Evolutionary conservation across 2,797 vertebrate species (phyloP).

Genomic region (Rhinophrynus dorsalis): DNA sequence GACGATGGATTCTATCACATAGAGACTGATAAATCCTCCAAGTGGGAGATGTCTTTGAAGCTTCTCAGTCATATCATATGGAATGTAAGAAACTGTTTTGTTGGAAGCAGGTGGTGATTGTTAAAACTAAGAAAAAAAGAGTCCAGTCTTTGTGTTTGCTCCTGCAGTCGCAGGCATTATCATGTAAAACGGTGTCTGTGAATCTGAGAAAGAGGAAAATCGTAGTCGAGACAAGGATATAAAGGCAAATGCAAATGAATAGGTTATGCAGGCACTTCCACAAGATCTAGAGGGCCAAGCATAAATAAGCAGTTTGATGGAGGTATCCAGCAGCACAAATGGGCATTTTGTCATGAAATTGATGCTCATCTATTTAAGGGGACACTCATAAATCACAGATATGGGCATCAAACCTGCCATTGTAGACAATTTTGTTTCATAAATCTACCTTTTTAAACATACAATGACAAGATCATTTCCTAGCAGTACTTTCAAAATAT

Average conservation of each 20-base stretch:
- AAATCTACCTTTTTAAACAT: conserved; percentile 31
- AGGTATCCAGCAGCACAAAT: conserved; percentile 39
- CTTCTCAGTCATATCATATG: conserved; percentile 28
- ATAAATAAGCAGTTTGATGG: conserved; percentile 39
- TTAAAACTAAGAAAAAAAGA: conserved; percentile 36
- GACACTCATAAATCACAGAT: conserved; percentile 35
- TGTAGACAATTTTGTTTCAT: conserved; percentile 35
- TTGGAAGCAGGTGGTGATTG: conserved; percentile 41
- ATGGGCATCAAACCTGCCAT: conserved; percentile 28
- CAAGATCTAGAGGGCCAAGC: conserved; percentile 4
- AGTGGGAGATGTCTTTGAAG: conserved; percentile 37
- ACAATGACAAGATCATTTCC: conserved; percentile 26
- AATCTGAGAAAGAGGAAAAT: conserved; percentile 23
- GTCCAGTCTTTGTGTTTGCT: conserved; percentile 43
- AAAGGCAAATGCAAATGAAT: conserved; percentile 42
- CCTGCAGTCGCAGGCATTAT: conserved; percentile 34
- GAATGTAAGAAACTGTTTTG: conserved; percentile 40
- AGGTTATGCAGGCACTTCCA: conserved; percentile 10
- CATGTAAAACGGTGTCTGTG: conserved; percentile 38
- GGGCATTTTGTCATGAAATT: conserved; percentile 33
- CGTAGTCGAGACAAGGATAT: conserved; percentile 27
- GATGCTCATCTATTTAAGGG: conserved; percentile 39
- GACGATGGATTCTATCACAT: conserved; percentile 34
- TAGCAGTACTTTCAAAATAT: conserved; percentile 17
- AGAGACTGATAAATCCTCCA: conserved; percentile 9